Conservation (phyloP, 1,140 invertebrate genomes). For the Bombus terrestris region DNA sequence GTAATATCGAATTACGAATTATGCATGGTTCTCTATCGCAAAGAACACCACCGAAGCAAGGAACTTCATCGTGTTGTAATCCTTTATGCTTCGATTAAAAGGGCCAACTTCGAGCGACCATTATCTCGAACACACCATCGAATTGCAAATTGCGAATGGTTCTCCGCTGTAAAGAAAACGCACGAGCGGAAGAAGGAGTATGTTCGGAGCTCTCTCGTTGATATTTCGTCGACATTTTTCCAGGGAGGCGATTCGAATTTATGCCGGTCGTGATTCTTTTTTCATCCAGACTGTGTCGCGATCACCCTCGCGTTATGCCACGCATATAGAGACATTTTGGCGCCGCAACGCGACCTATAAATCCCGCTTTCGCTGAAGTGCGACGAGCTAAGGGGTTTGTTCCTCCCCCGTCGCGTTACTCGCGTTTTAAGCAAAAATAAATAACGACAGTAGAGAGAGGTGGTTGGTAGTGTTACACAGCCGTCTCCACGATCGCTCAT, state of each 20-base stretch:
- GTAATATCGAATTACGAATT: too few relatives aligned
- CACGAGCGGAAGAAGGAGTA: not conserved
- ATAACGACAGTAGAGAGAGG: conserved; percentile 23
- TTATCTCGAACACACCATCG: not conserved
- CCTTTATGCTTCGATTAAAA: too few relatives aligned
- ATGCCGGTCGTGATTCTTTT: conserved; percentile 24
- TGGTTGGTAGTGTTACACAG: conserved; percentile 4
- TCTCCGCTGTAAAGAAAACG: not conserved
- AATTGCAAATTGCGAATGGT: conserved; percentile 45
- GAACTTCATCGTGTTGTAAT: too few relatives aligned
- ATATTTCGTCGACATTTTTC: conserved; percentile 50
- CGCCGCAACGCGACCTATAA: conserved; percentile 64
- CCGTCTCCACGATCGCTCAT: not conserved
- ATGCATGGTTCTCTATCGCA: too few relatives aligned
- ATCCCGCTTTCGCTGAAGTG: conserved; percentile 52
- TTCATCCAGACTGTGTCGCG: conserved; percentile 9
- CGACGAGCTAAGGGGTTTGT: conserved; percentile 38
- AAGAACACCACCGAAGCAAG: too few relatives aligned
- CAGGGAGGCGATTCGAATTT: conserved; percentile 47
- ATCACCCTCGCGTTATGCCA: conserved; percentile 13
- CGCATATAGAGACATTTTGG: conserved; percentile 44
- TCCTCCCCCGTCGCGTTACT: conserved; percentile 26
- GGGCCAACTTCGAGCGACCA: not conserved
- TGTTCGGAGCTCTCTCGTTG: not conserved
- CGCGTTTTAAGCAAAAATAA: conserved; percentile 64